Evolutionary conservation across 2,888 invertebrate genomes (phyloP).

Genomic region (Lasioglossum pauxillum): DNA sequence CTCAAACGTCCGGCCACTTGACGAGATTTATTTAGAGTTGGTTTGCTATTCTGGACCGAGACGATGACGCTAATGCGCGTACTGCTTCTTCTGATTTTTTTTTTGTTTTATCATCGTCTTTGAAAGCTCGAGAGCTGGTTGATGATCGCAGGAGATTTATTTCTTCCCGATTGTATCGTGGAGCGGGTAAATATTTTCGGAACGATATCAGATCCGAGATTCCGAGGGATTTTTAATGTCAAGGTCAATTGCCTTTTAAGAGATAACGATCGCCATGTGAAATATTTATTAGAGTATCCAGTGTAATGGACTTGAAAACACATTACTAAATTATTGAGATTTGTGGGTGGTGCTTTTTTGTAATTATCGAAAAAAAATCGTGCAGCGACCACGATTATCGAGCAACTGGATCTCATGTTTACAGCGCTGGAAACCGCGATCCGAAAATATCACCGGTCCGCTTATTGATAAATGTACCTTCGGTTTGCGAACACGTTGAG

Average conservation of each 20-base stretch:
- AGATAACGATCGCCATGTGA: background rate
- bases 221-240: background rate
- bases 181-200: background rate
- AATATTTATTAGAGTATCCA: background rate
- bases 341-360: background rate
- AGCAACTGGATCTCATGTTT: slow-evolving; percentile 36
- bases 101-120: background rate
- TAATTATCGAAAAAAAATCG: background rate
- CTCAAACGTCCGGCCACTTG: slow-evolving; percentile 30
- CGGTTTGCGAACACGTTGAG: slow-evolving; percentile 14
- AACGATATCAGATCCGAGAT: background rate
- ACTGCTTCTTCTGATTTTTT: background rate
- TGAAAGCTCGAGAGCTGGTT: background rate
- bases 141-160: background rate
- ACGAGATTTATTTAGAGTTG: slow-evolving; percentile 48
- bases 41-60: slow-evolving; percentile 42
- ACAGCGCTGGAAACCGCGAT: slow-evolving; percentile 23
- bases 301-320: background rate
- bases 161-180: background rate
- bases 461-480: slow-evolving; percentile 61
- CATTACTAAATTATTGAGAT: background rate
- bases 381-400: background rate
- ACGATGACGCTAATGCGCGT: slow-evolving; percentile 26
- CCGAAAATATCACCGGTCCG: slow-evolving; percentile 45
- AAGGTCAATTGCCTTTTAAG: background rate